Percentiles rank a stretch among this genome's conserved stretches.
Conservation (phyloP, 2,113 vertebrate genomes). For the Galbula dea region DNA sequence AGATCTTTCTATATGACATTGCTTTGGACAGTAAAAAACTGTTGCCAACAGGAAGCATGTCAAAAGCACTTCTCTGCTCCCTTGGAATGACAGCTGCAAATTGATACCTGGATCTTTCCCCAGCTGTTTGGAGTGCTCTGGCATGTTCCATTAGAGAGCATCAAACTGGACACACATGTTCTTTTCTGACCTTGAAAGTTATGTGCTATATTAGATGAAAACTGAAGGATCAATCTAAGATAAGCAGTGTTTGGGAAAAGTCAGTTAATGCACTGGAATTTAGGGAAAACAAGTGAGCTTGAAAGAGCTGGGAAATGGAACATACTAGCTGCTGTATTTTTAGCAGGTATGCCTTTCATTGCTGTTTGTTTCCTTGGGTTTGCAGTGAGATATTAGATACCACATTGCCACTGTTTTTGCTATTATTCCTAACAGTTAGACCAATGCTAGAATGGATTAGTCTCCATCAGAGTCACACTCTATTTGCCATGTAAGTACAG, state of each 20-base stretch:
- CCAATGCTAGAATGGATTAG: neutral
- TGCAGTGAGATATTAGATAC: neutral
- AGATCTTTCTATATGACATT: neutral
- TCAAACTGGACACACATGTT: neutral
- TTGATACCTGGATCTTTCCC: neutral
- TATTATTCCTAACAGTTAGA: neutral
- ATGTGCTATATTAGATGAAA: neutral
- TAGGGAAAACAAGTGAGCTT: neutral
- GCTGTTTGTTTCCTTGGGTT: neutral
- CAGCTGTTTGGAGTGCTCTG: neutral
- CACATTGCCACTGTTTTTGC: neutral
- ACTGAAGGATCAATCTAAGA: neutral
- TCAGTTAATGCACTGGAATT: neutral
- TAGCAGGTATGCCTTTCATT: neutral
- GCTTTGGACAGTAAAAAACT: neutral
- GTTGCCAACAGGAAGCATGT: neutral
- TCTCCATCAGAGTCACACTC: neutral
- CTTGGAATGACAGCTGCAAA: neutral
- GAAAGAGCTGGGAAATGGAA: neutral
- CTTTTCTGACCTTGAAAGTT: neutral
- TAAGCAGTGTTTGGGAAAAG: neutral
- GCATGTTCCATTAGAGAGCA: neutral
- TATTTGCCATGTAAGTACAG: neutral
- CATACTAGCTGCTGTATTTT: neutral
- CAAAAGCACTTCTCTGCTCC: neutral